Percentiles rank a stretch among this genome's conserved stretches.
Evolutionary conservation across 2,113 vertebrate species (phyloP).

Genomic region (Loxodonta africana): DNA sequence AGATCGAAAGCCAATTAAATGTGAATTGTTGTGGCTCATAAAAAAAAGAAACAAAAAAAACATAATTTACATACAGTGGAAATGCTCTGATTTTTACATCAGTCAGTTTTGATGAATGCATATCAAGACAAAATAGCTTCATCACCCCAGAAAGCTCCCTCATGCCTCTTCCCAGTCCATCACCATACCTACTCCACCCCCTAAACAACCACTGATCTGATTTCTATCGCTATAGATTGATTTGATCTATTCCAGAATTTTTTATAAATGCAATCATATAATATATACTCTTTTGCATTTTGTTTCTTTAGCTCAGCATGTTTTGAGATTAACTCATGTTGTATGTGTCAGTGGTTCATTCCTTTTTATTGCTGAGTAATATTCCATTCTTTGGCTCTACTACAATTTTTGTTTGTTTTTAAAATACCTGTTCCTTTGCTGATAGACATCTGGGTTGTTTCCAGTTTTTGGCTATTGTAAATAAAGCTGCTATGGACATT

Average conservation of each 20-base stretch:
- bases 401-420: neutral
- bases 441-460: slow-evolving; percentile 19
- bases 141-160: neutral
- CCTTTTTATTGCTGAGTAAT: neutral
- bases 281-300: neutral
- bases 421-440: neutral
- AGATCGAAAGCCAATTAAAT: too few species aligned
- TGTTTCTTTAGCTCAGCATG: slow-evolving; percentile 17
- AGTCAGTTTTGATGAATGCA: slow-evolving; percentile 3
- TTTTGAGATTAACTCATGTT: slow-evolving; percentile 11
- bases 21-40: too few species aligned
- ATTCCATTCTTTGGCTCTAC: slow-evolving; percentile 27
- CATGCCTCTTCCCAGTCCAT: neutral
- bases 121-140: slow-evolving; percentile 29
- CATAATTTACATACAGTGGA: neutral
- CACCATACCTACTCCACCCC: neutral
- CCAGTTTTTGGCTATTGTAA: slow-evolving; percentile 34
- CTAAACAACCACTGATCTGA: neutral
- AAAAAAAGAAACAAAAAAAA: neutral
- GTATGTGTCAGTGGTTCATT: neutral
- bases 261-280: neutral
- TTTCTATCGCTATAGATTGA: neutral
- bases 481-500: slow-evolving; percentile 32
- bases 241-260: slow-evolving; percentile 4
- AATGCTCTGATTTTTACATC: neutral